Conservation (phyloP, 2,888 invertebrate genomes). For the Pogonocherus hispidulus region DNA sequence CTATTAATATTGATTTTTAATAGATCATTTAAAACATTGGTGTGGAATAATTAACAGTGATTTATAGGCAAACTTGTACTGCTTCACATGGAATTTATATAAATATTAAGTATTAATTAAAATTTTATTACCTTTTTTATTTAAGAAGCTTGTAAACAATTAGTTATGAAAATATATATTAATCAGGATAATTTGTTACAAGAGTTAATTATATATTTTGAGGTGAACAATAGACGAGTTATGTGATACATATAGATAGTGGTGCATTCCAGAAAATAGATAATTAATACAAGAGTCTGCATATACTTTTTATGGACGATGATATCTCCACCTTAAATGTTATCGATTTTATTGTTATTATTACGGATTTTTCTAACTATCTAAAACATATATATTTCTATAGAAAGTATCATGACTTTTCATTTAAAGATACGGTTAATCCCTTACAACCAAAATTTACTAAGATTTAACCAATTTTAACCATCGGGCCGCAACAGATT, state of each 20-base stretch:
- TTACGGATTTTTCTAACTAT: too few relatives aligned
- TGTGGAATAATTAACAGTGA: conserved; percentile 23
- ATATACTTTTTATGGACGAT: too few relatives aligned
- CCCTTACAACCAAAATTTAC: too few relatives aligned
- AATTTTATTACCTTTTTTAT: conserved; percentile 22
- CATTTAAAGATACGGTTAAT: too few relatives aligned
- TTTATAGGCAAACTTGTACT: conserved; percentile 17
- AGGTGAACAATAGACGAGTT: not conserved
- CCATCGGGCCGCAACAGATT: too few relatives aligned
- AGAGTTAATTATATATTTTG: conserved; percentile 13
- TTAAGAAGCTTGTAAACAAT: conserved; percentile 26
- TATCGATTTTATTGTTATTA: too few relatives aligned
- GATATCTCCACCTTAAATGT: too few relatives aligned
- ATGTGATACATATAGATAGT: too few relatives aligned
- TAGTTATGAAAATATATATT: conserved; percentile 23
- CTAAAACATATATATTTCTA: too few relatives aligned
- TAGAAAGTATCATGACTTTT: too few relatives aligned
- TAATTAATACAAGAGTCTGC: not conserved
- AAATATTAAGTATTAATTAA: conserved; percentile 28
- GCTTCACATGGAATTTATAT: conserved; percentile 22
- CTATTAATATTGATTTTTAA: conserved; percentile 9
- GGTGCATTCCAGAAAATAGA: too few relatives aligned
- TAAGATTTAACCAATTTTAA: too few relatives aligned
- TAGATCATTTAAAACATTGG: conserved; percentile 14
- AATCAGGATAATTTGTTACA: conserved; percentile 16